Evolutionary conservation across 1,140 invertebrate species (phyloP), one percentile per base, ranked within the genome.

Genomic region (Hyposmocoma kahamanoa): DNA sequence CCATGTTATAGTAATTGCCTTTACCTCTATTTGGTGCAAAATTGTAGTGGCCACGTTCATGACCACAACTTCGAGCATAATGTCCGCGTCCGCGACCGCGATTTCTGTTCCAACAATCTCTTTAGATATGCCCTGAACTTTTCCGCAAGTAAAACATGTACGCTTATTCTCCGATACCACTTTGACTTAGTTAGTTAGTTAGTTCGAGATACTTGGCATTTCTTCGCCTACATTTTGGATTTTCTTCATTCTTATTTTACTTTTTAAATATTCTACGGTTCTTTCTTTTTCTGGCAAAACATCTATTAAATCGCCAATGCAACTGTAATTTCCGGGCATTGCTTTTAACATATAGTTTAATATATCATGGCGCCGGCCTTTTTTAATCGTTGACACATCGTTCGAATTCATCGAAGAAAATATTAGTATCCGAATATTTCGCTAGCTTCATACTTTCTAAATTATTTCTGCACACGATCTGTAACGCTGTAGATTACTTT

Each of bases 231-330:
- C 44, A 45, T 22, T 49, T 2, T 34, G 9, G n/a, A 13, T 3
- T 13, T 66, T 73, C 69, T 76, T 66, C 56, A 61, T 62, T 56
- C 72, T 68, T 47, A 84, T 79, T 74, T 83, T 83, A 26, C 42
- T 63, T 19, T 59, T 48, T 36, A 85, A 48, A 66, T 84, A 86
- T 26, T 84, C 77, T 10, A 72, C 65, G 30, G 74, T 85, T 61
- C 53, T 56, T 59, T 84, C 56, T 67, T 78, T 59, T 61, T 74
- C 66, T 58, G 67, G 60, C 44, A 69, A 60, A 0, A 69, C 56
- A 61, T 65, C 61, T 36, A 72, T 42, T 30, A 73, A 67, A 64
- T 73, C 64, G 48, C 63, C 62, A 42, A 73, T 68, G 50, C 64
- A 67, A 53, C 59, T 67, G 47, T 64, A 68, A 24, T 49, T 70